These are phyloP conservation scores for Melanostoma mellinum DNA, from an alignment of 2,888 invertebrate species.

Conservation along the genomic window DNA sequence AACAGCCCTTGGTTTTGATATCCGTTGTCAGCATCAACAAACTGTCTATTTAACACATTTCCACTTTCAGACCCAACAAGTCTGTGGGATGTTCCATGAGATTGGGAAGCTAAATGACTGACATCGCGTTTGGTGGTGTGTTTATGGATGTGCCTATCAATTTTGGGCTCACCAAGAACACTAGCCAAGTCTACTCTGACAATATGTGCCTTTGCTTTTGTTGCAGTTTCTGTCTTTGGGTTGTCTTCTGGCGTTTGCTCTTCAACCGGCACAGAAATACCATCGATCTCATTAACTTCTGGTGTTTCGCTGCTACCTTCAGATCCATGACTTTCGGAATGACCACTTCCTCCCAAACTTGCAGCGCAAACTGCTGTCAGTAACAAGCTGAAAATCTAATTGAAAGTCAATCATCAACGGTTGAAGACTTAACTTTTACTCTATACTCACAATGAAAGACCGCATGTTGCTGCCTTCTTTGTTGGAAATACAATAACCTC, in stretches of 20 bases:
- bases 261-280: not conserved
- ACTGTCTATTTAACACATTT: not conserved
- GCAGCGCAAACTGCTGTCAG: constrained; percentile 24
- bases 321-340: not conserved
- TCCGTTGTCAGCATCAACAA: not conserved
- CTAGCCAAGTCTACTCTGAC: too few species aligned
- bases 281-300: not conserved
- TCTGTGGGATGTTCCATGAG: not conserved
- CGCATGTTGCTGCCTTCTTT: constrained; percentile 25
- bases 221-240: not conserved
- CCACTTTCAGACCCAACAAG: not conserved
- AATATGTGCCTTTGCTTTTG: too few species aligned
- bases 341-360: constrained; percentile 22
- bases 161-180: too few species aligned
- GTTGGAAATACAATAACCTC: constrained; percentile 38
- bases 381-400: constrained; percentile 42
- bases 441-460: constrained; percentile 48
- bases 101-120: too few species aligned
- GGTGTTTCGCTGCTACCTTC: not conserved
- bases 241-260: not conserved
- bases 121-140: too few species aligned
- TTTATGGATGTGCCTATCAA: too few species aligned
- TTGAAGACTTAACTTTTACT: not conserved
- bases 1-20: not conserved
- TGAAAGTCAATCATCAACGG: not conserved